Base-by-base conservation (phyloP, 37 sponge, comb jelly and placozoan species). In the Geodia barretti region DNA sequence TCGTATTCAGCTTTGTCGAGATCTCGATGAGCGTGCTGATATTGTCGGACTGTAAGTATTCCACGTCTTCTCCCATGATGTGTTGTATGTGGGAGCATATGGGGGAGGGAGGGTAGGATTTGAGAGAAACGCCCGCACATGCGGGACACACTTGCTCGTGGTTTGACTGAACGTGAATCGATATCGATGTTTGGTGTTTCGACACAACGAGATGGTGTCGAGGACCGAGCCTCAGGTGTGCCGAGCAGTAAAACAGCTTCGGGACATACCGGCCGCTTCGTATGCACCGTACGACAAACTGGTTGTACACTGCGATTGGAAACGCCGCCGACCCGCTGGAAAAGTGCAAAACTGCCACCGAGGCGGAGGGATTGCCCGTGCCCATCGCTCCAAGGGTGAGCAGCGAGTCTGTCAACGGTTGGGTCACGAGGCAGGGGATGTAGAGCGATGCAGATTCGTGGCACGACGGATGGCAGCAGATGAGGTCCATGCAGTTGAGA, bases 401-500 rank as follows among this genome's bases (percentile, higher is more conserved):
- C 65, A 64, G 7, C 24, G 5, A 23, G 20, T 7, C 5, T 64
- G 30, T 63, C n/a, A n/a, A n/a, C 8, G 69, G 31, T 39, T n/a
- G 35, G 4, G 62, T 1, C 42, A 89, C 89, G 69, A 89, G 72
- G 28, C 75, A 35, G 3, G 89, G 89, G 8, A 89, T 26, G 32
- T 79, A 84, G 25, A 84, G 24, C 0, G 75, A 54, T 17, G 72
- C 79, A 2, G 60, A 21, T 25, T 79, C 70, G 32, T 84, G 84
- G 1, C 78, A 79, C 17, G 78, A 68, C 23, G 89, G 80, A 43
- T 89, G 89, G 35, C 79, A 83, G 39, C 79, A 78, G 59, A 89
- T 24, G 26, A 89, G 79, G 31, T 89, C 89, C 84, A 89, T 83
- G 43, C 79, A 79, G 39, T 78, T 84, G 30, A 89, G 66, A 34